Conservation (phyloP, 2,888 invertebrate species). For the Agrilus cyanescens region DNA sequence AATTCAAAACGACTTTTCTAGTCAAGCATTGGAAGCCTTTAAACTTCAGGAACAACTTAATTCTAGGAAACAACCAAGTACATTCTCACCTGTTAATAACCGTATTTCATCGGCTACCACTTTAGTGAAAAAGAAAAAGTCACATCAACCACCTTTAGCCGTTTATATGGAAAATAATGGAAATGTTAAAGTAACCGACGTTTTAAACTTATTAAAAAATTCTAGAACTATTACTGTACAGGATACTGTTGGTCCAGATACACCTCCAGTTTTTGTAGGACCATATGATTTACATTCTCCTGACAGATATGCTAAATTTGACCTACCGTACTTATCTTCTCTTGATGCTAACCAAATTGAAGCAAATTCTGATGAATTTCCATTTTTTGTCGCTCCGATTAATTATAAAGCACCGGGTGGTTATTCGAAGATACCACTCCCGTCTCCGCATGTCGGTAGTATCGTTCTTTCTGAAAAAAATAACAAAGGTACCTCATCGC, state of each 20-base stretch:
- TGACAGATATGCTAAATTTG: conserved; percentile 64
- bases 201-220: conserved; percentile 54
- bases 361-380: conserved; percentile 59
- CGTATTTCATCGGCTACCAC: conserved; percentile 36
- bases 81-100: conserved; percentile 35
- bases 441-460: conserved; percentile 77
- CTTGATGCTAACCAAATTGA: conserved; percentile 55
- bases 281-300: conserved; percentile 63
- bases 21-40: conserved; percentile 34
- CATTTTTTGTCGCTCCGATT: conserved; percentile 76
- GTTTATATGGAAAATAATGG: conserved; percentile 58
- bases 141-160: conserved; percentile 75
- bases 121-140: conserved; percentile 48
- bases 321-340: conserved; percentile 69
- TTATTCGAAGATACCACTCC: conserved; percentile 75
- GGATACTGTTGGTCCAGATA: conserved; percentile 55
- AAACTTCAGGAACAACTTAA: conserved; percentile 30
- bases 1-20: conserved; percentile 33
- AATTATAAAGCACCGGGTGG: conserved; percentile 76
- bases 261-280: conserved; percentile 72
- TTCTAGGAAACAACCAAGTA: conserved; percentile 23
- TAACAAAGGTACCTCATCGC: conserved; percentile 24
- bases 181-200: conserved; percentile 54
- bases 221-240: conserved; percentile 66
- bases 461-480: conserved; percentile 48